Percentiles rank a stretch among this genome's conserved stretches.
Evolutionary conservation across 2,113 vertebrate species (phyloP).

Genomic region (Plestiodon gilberti): DNA sequence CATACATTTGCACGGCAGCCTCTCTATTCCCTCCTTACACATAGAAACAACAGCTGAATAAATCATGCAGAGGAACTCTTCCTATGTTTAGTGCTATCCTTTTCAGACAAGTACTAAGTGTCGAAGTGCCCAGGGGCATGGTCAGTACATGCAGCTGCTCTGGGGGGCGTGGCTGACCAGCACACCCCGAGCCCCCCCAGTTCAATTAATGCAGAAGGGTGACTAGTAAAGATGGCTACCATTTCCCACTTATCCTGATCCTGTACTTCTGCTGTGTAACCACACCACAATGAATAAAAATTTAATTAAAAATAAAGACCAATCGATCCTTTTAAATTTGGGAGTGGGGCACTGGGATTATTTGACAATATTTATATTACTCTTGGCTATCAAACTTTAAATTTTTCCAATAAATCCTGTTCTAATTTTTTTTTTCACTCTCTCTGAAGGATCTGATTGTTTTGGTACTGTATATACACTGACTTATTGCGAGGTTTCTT

Average conservation of each 20-base stretch:
- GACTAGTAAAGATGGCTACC: too few relatives aligned
- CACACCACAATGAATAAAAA: not conserved
- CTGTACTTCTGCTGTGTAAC: not conserved
- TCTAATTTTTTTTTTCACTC: constrained; percentile 19
- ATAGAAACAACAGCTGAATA: too few relatives aligned
- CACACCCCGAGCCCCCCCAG: too few relatives aligned
- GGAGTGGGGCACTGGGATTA: constrained; percentile 28
- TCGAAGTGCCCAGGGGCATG: too few relatives aligned
- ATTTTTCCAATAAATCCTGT: constrained; percentile 17
- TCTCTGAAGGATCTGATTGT: constrained; percentile 35
- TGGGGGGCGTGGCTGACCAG: too few relatives aligned
- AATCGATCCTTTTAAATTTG: constrained; percentile 50
- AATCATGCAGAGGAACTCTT: too few relatives aligned
- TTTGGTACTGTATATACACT: constrained; percentile 32
- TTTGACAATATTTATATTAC: constrained; percentile 47
- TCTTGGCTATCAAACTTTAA: constrained; percentile 40
- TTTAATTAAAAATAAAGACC: not conserved
- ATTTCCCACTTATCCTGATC: not conserved
- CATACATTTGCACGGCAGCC: too few relatives aligned
- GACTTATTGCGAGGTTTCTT: constrained; percentile 40
- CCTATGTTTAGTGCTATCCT: too few relatives aligned
- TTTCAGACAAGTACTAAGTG: too few relatives aligned
- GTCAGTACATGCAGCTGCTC: too few relatives aligned
- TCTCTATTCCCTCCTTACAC: too few relatives aligned
- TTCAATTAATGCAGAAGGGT: too few relatives aligned